Percentiles rank a stretch among this genome's conserved stretches.
phyloP scores from a whole-genome alignment of 2,797 vertebrate genomes.

The Vultur gryphus region DNA sequence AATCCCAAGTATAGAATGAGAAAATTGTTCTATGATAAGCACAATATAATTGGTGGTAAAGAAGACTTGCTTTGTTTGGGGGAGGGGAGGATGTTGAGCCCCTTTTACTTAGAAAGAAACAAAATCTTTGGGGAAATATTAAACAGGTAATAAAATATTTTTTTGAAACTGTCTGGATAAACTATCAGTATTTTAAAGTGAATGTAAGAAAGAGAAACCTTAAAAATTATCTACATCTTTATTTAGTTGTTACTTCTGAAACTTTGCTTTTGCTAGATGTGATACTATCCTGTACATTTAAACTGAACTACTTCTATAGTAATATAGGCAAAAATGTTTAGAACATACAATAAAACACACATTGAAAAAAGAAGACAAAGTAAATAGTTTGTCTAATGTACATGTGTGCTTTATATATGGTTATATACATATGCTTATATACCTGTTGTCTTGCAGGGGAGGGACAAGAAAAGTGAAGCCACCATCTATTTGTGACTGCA shows the following conservation, averaged over 20 bases:
- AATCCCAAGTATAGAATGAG: not conserved
- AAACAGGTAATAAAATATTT: not conserved
- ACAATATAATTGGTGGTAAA: not conserved
- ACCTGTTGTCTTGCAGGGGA: not conserved
- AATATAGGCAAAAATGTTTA: not conserved
- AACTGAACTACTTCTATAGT: not conserved
- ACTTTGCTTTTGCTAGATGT: not conserved
- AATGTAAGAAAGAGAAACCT: not conserved
- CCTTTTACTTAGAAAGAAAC: not conserved
- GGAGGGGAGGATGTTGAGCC: not conserved
- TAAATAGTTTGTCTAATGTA: not conserved
- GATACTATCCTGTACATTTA: not conserved
- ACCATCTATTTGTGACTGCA: not conserved
- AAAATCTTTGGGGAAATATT: not conserved
- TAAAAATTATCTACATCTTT: not conserved
- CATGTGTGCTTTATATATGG: not conserved
- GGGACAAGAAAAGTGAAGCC: not conserved
- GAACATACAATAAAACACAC: not conserved
- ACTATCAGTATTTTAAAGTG: not conserved
- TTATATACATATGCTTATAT: not conserved
- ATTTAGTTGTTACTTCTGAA: not conserved
- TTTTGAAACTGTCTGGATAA: not conserved
- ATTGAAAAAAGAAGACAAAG: not conserved
- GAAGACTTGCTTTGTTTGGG: not conserved
- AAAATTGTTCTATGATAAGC: not conserved